Percentiles rank a stretch among this genome's conserved stretches.
Evolutionary conservation across 1,140 invertebrate species (phyloP).

Genomic region (Drosophila tsacasi): DNA sequence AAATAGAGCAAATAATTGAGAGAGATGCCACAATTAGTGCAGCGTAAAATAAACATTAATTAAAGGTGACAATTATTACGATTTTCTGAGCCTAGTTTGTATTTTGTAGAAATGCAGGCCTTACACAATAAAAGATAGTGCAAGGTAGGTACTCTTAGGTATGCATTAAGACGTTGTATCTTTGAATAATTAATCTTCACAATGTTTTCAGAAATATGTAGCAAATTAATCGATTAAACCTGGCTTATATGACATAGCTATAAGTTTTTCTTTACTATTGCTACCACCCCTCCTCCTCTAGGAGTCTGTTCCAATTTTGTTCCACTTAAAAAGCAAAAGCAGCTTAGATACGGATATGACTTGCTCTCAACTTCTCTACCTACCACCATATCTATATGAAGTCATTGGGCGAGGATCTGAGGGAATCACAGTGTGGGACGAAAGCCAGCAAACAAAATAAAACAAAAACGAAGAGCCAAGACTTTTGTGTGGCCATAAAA

Average conservation of each 20-base stretch:
- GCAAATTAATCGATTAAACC: neutral
- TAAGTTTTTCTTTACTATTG: conserved; percentile 16
- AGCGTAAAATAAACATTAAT: conserved; percentile 4
- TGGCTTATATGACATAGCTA: conserved; percentile 8
- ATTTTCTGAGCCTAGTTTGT: neutral
- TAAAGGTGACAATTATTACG: neutral
- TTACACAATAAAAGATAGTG: too few species aligned
- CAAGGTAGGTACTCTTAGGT: too few species aligned
- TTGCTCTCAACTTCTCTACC: conserved; percentile 2
- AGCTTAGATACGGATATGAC: conserved; percentile 42
- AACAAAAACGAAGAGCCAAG: conserved; percentile 25
- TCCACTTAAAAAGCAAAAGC: conserved; percentile 49
- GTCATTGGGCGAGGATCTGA: conserved; percentile 54
- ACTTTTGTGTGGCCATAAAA: conserved; percentile 79
- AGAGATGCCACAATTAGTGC: neutral
- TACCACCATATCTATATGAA: neutral
- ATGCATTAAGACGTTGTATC: neutral
- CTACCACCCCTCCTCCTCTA: conserved; percentile 8
- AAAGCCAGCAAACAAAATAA: conserved; percentile 40
- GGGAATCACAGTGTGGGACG: conserved; percentile 66
- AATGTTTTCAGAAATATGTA: neutral
- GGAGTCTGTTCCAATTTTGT: conserved; percentile 43
- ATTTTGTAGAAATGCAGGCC: too few species aligned
- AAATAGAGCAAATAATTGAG: conserved; percentile 20
- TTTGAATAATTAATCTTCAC: neutral